These are phyloP conservation scores for Neofelis nebulosa DNA, from an alignment of 2,113 vertebrate genomes.

Conservation along the genomic window DNA sequence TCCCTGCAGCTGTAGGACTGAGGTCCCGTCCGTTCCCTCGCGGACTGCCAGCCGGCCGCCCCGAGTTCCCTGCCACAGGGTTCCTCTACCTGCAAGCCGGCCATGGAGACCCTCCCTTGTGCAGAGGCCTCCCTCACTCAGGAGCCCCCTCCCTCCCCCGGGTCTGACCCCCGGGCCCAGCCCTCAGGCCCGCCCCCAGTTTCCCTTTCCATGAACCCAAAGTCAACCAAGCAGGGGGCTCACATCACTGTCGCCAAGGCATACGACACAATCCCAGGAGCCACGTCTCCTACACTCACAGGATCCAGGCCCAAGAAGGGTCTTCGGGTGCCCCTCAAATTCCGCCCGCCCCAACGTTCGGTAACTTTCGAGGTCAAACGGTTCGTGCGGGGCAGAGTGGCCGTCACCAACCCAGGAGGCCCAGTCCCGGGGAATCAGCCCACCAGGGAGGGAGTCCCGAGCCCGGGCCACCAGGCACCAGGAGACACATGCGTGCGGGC, in stretches of 20 bases:
- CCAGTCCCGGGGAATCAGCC: accelerated
- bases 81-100: not conserved
- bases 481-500: accelerated
- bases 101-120: not conserved
- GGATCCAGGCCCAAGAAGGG: no score
- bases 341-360: not conserved
- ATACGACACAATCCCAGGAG: accelerated
- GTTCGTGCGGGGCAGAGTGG: not conserved
- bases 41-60: not conserved
- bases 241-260: no score
- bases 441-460: not conserved
- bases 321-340: not conserved
- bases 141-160: not conserved
- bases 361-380: not conserved
- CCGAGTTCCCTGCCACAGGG: not conserved
- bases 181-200: accelerated
- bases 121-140: not conserved
- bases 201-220: not conserved
- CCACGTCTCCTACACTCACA: accelerated
- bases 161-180: not conserved
- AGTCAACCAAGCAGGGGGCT: accelerated
- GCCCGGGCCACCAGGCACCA: no score
- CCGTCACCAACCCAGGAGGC: not conserved
- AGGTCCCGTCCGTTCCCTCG: accelerated
- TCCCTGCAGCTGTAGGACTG: not conserved